Percentiles rank a stretch among this genome's conserved stretches.
Evolutionary conservation across 2,888 invertebrate species (phyloP).

Genomic region (Chrysotoxum bicinctum): DNA sequence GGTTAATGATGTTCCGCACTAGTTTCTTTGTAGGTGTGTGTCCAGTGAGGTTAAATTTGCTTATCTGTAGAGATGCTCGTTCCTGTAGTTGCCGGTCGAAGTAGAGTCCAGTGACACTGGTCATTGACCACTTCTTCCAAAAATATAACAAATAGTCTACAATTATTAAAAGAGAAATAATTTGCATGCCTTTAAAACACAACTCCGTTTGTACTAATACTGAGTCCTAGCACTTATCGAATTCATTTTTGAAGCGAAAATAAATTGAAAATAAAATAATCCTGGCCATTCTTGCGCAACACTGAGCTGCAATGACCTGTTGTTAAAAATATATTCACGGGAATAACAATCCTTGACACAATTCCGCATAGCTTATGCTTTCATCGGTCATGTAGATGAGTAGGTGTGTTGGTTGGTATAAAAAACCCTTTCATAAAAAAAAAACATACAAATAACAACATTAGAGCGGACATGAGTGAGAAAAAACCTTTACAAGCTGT

Average conservation of each 20-base stretch:
- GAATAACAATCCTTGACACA: constrained; percentile 58
- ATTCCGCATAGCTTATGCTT: constrained; percentile 37
- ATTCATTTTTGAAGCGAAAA: neutral
- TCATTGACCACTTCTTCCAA: too few species aligned
- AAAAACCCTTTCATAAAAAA: constrained; percentile 1
- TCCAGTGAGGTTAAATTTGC: too few species aligned
- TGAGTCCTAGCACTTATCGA: neutral
- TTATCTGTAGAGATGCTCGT: too few species aligned
- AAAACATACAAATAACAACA: constrained; percentile 28
- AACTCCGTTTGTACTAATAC: too few species aligned
- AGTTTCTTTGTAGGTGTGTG: too few species aligned
- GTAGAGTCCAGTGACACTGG: too few species aligned
- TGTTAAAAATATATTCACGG: neutral
- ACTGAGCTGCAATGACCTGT: constrained; percentile 22
- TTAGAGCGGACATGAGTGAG: constrained; percentile 23
- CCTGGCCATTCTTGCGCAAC: neutral
- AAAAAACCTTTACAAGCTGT: constrained; percentile 14
- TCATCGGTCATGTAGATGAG: constrained; percentile 14
- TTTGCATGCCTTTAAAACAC: too few species aligned
- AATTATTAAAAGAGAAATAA: too few species aligned
- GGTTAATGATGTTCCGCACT: too few species aligned
- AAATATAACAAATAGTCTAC: too few species aligned
- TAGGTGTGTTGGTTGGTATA: neutral
- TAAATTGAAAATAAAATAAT: neutral
- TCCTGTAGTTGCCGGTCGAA: too few species aligned